These are phyloP conservation scores for Pristionchus arcanus DNA, from an alignment of 2,888 invertebrate species.

Conservation along the genomic window DNA sequence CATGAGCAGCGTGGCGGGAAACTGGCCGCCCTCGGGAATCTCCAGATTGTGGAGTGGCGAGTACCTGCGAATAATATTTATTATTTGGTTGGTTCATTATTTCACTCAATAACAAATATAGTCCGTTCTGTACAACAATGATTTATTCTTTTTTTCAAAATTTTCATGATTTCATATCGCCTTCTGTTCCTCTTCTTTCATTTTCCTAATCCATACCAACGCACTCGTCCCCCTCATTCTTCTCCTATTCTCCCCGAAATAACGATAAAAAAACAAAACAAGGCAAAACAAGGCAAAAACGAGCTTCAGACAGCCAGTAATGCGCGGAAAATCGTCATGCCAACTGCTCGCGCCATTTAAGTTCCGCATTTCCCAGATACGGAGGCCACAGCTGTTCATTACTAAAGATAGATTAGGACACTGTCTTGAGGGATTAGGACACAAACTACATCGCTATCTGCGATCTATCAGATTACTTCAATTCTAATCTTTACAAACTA, in stretches of 20 bases:
- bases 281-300: too few relatives aligned
- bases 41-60: conserved; percentile 95
- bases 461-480: too few relatives aligned
- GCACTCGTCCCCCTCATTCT: conserved; percentile 7
- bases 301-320: not conserved
- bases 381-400: too few relatives aligned
- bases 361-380: too few relatives aligned
- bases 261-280: too few relatives aligned
- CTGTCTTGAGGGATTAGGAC: too few relatives aligned
- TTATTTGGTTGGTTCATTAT: not conserved
- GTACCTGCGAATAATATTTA: conserved; percentile 81
- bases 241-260: not conserved
- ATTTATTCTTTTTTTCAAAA: not conserved
- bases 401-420: too few relatives aligned
- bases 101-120: not conserved
- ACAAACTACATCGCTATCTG: too few relatives aligned
- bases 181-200: not conserved
- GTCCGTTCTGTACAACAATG: not conserved
- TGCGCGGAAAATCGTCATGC: too few relatives aligned
- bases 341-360: too few relatives aligned
- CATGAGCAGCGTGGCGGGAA: conserved; percentile 92
- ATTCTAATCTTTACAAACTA: too few relatives aligned
- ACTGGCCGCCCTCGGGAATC: conserved; percentile 85
- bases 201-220: not conserved
- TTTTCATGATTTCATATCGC: not conserved